Percentiles rank a stretch among this genome's conserved stretches.
Conservation (phyloP, 2,113 vertebrate species). For the Malaclemys terrapin region DNA sequence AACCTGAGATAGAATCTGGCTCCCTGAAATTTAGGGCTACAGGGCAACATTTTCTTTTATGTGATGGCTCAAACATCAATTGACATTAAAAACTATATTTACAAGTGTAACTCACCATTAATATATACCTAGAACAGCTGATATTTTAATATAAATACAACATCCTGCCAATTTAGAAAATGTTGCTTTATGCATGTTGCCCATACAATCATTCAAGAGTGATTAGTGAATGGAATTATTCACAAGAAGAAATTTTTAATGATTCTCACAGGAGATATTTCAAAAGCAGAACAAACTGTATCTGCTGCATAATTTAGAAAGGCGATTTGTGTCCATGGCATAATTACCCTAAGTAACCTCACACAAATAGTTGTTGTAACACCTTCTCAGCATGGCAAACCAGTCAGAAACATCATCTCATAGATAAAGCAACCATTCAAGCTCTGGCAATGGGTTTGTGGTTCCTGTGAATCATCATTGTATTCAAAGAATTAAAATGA, state of each 20-base stretch:
- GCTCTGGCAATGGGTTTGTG: not conserved
- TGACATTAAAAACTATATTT: not conserved
- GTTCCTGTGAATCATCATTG: not conserved
- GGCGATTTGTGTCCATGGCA: not conserved
- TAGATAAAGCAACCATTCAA: not conserved
- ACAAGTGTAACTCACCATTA: not conserved
- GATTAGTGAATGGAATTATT: not conserved
- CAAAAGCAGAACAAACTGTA: not conserved
- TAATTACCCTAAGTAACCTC: not conserved
- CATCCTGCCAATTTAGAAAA: not conserved
- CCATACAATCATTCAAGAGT: not conserved
- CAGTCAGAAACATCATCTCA: not conserved
- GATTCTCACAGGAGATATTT: not conserved
- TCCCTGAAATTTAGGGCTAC: rapidly evolving
- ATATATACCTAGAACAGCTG: not conserved
- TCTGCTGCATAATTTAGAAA: not conserved
- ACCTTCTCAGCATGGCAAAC: not conserved
- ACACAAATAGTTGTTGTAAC: not conserved
- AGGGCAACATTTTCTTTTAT: not conserved
- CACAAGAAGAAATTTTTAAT: not conserved
- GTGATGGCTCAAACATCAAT: not conserved
- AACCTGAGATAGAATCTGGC: not conserved
- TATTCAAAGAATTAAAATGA: not conserved
- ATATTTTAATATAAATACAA: not conserved
- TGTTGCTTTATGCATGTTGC: not conserved